Percentiles rank a stretch among this genome's conserved stretches.
phyloP scores from a whole-genome alignment of 2,888 invertebrate genomes.

The Chloroclystis v-ata region DNA sequence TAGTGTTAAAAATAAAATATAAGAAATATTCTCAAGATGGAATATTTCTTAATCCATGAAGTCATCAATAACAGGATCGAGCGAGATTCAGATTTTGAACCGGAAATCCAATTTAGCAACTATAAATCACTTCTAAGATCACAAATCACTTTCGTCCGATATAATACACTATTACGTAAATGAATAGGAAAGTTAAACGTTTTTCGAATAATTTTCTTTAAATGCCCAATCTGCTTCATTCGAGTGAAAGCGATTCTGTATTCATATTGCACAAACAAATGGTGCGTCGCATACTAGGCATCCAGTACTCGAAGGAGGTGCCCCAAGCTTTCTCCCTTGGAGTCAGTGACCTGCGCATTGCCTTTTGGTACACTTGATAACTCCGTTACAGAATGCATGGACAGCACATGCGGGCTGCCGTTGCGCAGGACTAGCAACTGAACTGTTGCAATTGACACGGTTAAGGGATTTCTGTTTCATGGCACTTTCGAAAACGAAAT shows the following conservation, averaged over 20 bases:
- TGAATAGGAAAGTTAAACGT: slow-evolving; percentile 23
- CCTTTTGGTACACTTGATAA: slow-evolving; percentile 4
- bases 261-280: slow-evolving; percentile 22
- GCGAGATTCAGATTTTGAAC: not conserved
- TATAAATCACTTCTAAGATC: slow-evolving; percentile 1
- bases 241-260: slow-evolving; percentile 37
- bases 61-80: no score
- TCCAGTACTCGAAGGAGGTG: slow-evolving; percentile 12
- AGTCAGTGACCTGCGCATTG: slow-evolving; percentile 18
- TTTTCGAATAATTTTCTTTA: slow-evolving; percentile 24
- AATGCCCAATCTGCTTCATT: slow-evolving; percentile 18
- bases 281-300: slow-evolving; percentile 12
- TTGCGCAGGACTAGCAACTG: slow-evolving; percentile 18
- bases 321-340: slow-evolving; percentile 20
- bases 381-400: slow-evolving; percentile 12
- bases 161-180: slow-evolving; percentile 9
- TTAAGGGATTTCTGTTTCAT: slow-evolving; percentile 12
- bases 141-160: slow-evolving; percentile 15
- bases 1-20: no score
- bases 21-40: no score
- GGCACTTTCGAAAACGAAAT: not conserved
- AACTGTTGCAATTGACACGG: slow-evolving; percentile 20
- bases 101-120: not conserved
- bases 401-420: slow-evolving; percentile 22
- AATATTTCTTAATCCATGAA: no score